These are phyloP conservation scores for Tokudaia tokunoshimensis DNA, from an alignment of 2,797 vertebrate genomes.

Conservation along the genomic window DNA sequence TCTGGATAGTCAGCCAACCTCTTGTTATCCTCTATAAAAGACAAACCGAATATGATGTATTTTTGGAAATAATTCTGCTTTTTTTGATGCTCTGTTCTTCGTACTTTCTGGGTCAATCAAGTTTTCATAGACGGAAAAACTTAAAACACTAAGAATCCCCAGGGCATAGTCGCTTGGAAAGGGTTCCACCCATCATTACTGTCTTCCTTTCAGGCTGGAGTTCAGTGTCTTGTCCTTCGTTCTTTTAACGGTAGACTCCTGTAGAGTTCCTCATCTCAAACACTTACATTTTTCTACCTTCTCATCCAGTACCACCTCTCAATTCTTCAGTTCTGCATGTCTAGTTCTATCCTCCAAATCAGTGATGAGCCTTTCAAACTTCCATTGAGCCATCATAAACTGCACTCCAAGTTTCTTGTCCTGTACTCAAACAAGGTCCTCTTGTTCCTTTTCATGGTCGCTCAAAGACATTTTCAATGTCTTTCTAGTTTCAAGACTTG, in stretches of 20 bases:
- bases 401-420: neutral
- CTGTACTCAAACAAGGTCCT: neutral
- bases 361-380: neutral
- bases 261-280: neutral
- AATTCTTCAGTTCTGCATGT: neutral
- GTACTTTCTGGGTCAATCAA: neutral
- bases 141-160: neutral
- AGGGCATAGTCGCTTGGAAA: neutral
- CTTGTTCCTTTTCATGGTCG: neutral
- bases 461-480: neutral
- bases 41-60: neutral
- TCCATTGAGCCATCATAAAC: neutral
- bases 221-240: neutral
- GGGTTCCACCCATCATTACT: neutral
- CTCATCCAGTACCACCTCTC: neutral
- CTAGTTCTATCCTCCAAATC: neutral
- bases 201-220: neutral
- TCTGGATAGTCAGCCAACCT: neutral
- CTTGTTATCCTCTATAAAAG: neutral
- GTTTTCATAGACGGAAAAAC: neutral
- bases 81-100: neutral
- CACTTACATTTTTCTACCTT: neutral
- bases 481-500: neutral
- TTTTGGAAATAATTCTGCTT: constrained; percentile 11
- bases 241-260: neutral